Evolutionary conservation across 2,888 invertebrate genomes (phyloP).

Genomic region (Prosopocoilus inquinatus): DNA sequence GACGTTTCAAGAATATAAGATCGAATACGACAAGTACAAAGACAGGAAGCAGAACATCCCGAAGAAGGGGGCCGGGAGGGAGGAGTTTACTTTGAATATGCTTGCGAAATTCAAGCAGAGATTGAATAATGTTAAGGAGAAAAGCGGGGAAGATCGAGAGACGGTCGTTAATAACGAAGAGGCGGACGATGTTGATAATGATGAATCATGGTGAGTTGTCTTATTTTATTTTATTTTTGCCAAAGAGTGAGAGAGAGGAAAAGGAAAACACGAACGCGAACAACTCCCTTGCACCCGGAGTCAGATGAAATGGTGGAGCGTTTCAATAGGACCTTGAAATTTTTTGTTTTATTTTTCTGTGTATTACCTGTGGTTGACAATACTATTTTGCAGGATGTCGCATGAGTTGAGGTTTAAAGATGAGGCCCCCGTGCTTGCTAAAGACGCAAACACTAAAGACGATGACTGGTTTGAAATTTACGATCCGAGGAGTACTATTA

Average conservation of each 20-base stretch:
- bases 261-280: neutral
- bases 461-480: conserved; percentile 97
- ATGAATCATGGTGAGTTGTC: conserved; percentile 19
- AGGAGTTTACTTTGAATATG: conserved; percentile 75
- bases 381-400: conserved; percentile 56
- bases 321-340: conserved; percentile 29
- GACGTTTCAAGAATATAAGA: conserved; percentile 56
- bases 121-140: conserved; percentile 68
- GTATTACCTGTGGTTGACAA: conserved; percentile 6
- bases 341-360: no score
- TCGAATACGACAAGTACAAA: conserved; percentile 54
- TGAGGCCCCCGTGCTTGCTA: conserved; percentile 71
- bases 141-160: conserved; percentile 51
- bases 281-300: no score
- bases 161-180: conserved; percentile 40
- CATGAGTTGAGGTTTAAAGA: conserved; percentile 68
- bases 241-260: neutral
- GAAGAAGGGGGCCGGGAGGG: conserved; percentile 68
- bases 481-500: conserved; percentile 93
- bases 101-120: conserved; percentile 82
- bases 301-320: no score
- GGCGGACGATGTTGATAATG: conserved; percentile 43
- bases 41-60: conserved; percentile 54
- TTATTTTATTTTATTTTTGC: neutral
- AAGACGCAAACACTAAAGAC: conserved; percentile 89